Evolutionary conservation across 2,113 vertebrate species (phyloP), one percentile per base, ranked within the genome.

Genomic region (Halcyon malimbica): DNA sequence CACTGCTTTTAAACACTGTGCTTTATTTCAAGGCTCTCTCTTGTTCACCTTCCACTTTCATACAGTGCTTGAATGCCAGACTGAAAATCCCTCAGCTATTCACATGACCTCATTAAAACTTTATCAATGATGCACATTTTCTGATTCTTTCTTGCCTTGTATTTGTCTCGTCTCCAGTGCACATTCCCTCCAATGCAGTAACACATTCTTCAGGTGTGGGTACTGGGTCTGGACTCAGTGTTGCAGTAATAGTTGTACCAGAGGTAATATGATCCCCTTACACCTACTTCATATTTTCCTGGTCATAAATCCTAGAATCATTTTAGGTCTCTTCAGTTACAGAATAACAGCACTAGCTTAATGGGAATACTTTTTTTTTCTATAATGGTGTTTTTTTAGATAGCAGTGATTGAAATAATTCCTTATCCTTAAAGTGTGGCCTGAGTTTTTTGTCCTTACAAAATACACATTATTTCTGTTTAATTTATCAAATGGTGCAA

Each of bases 271-370:
- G 37, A 77, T 53, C 5, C 12, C 35, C 31, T 77, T 62, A 70
- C 37, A 89, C 18, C 44, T 70, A 74, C 77, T 75, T 81, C 81
- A 28, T 78, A 31, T 87, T 81, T 93, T 42, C 53, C 51, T 63
- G 26, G 19, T 91, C 31, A 84, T 71, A 74, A 84, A 89, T 77
- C n/a, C 21, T 35, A 46, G 77, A 81, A 74, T 78, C 1, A 48
- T 53, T 89, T 83, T 62, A 62, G 20, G 5, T 65, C 31, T 63
- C 78, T 93, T 76, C 76, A 76, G 51, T 57, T 46, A 88, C 18
- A 77, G 63, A 83, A 80, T 67, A 91, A 35, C 42, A 84, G 10
- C 28, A 71, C 11, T 31, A 76, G 21, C 4, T 76, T 62, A 81
- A 81, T 53, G 19, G 5, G 6, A 82, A 7, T 23, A 37, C 15